These are phyloP conservation scores for Alectura lathami DNA, from an alignment of 2,113 vertebrate species.

Conservation along the genomic window DNA sequence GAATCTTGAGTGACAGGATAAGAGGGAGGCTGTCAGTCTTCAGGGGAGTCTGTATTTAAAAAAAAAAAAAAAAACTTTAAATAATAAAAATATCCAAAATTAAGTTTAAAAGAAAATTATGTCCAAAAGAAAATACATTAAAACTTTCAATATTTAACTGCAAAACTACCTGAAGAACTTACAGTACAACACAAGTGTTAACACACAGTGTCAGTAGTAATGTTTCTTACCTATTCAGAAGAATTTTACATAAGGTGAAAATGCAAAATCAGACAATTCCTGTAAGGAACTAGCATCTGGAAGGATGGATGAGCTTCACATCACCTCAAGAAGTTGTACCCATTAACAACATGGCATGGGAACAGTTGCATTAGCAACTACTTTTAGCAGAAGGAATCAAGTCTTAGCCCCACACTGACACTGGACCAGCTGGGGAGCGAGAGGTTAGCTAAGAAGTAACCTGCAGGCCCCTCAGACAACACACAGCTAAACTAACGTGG, in stretches of 20 bases:
- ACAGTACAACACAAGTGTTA: not conserved
- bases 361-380: not conserved
- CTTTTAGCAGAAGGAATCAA: constrained; percentile 10
- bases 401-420: not conserved
- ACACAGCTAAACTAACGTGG: not conserved
- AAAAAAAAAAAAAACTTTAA: not conserved
- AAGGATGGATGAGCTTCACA: not conserved
- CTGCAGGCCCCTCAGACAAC: not conserved
- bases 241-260: not conserved
- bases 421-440: not conserved
- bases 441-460: not conserved
- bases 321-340: not conserved
- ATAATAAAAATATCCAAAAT: not conserved
- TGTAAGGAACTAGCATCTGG: not conserved
- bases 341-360: not conserved
- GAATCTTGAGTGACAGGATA: not conserved
- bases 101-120: not conserved
- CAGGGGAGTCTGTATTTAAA: not conserved
- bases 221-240: not conserved
- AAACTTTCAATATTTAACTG: not conserved
- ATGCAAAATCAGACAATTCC: not conserved
- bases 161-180: not conserved
- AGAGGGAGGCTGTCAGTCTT: not conserved
- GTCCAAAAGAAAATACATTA: not conserved
- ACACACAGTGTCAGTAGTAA: not conserved